phyloP scores from a whole-genome alignment of 2,888 invertebrate species.

The Pachydiplax longipennis region DNA sequence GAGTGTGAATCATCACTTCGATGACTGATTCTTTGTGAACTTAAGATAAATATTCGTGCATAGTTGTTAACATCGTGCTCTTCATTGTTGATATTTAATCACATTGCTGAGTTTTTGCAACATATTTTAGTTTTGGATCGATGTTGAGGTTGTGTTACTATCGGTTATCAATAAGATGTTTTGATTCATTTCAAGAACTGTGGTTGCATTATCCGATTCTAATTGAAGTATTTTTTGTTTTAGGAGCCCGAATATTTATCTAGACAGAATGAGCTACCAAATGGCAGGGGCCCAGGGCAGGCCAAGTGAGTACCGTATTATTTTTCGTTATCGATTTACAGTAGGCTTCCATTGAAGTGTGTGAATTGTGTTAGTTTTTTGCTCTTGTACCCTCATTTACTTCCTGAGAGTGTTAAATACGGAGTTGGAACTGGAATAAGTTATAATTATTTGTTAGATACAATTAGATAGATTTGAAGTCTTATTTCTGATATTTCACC shows the following conservation, averaged over 20 bases:
- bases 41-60: background rate
- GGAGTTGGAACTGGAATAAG: no score
- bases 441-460: no score
- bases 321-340: background rate
- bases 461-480: no score
- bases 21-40: no score
- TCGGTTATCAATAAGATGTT: background rate
- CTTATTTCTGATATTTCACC: no score
- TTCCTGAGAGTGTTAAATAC: background rate
- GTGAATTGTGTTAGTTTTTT: background rate
- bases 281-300: conserved; percentile 82
- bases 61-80: background rate
- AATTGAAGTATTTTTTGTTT: background rate
- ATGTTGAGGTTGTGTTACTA: no score
- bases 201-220: background rate
- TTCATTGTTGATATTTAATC: no score
- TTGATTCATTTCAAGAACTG: background rate
- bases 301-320: conserved; percentile 73
- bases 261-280: conserved; percentile 76
- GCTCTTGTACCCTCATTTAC: background rate
- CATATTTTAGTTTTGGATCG: no score
- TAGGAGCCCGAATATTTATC: background rate
- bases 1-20: background rate
- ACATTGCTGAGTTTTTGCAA: no score
- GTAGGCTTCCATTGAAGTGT: background rate